phyloP scores from a whole-genome alignment of 1,140 invertebrate species.

The Dryas iulia region DNA sequence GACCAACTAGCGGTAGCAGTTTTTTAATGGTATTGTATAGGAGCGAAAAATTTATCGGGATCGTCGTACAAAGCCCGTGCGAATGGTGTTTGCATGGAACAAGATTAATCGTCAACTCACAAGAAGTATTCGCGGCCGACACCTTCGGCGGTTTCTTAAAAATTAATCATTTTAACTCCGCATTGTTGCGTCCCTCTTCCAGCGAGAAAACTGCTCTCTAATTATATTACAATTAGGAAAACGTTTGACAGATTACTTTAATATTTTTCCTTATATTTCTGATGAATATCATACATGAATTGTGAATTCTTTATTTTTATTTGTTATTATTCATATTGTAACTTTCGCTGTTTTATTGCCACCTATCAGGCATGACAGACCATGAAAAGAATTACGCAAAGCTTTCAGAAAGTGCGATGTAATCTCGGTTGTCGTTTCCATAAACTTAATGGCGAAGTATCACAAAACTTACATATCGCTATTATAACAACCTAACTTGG shows the following conservation, averaged over 20 bases:
- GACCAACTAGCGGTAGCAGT: slow-evolving; percentile 74
- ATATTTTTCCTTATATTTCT: slow-evolving; percentile 27
- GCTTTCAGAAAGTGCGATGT: slow-evolving; percentile 78
- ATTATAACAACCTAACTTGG: slow-evolving; percentile 79
- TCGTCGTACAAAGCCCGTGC: slow-evolving; percentile 63
- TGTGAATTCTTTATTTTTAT: not conserved
- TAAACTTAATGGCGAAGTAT: slow-evolving; percentile 79
- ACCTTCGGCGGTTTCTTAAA: slow-evolving; percentile 56
- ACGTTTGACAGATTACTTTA: slow-evolving; percentile 68
- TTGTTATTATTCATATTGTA: slow-evolving; percentile 25
- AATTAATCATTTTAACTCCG: slow-evolving; percentile 79
- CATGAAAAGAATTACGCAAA: slow-evolving; percentile 69
- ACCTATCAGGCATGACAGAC: slow-evolving; percentile 42
- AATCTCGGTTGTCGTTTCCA: slow-evolving; percentile 75
- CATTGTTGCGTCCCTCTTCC: slow-evolving; percentile 62
- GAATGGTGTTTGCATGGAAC: slow-evolving; percentile 60
- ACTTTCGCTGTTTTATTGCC: slow-evolving; percentile 19
- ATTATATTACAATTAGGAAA: slow-evolving; percentile 76
- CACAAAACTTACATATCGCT: slow-evolving; percentile 78
- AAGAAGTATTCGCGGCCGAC: slow-evolving; percentile 56
- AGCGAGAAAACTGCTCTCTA: slow-evolving; percentile 69
- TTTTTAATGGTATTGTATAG: slow-evolving; percentile 75
- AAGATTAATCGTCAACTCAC: slow-evolving; percentile 69
- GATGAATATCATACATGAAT: not conserved
- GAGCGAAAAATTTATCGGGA: slow-evolving; percentile 73